Evolutionary conservation across 2,797 vertebrate genomes (phyloP), one percentile per base, ranked within the genome.

Genomic region (Melanotaenia parkinsoni): DNA sequence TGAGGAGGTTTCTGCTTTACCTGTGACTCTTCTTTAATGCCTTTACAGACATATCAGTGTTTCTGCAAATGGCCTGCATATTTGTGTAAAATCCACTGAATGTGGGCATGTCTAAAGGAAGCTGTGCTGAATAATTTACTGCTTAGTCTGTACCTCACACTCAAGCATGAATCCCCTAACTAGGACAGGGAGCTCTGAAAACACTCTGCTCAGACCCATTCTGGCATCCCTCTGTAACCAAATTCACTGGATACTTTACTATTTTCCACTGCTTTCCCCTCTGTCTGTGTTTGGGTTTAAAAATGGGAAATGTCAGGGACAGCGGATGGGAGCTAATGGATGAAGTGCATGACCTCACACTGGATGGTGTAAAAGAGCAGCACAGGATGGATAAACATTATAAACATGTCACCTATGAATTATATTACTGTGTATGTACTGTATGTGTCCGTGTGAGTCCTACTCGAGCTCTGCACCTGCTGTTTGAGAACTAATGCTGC

Each of bases 91-190:
- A 88, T 76, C 74, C 43, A 64, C 69, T 76, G 73, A 67, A 70
- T 70, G 82, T 65, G 74, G 72, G 77, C 76, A 66, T 37, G 86
- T 74, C 87, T 82, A 76, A 86, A 89, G 84, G 80, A 90, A 88
- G 78, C 81, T 60, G 76, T 80, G 54, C 73, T 92, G 83, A 94
- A 93, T 94, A 88, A 95, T 94, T 94, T 84, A 94, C 86, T 69
- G 82, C 80, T 79, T 58, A 82, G 77, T 86, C 83, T 89, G 76
- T 50, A 77, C 77, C 86, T 86, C 81, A 86, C 81, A 78, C 80
- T 89, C 70, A 74, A 81, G 75, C 43, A 78, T 80, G 45, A 88
- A 85, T 82, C 79, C 77, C 67, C 73, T 77, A 94, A 93, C 87
- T 90, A 89, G 86, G 89, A 87, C 87, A 88, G 63, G 67, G 65